These are phyloP conservation scores for Corythaixoides concolor DNA, from an alignment of 2,113 vertebrate species.

Conservation along the genomic window DNA sequence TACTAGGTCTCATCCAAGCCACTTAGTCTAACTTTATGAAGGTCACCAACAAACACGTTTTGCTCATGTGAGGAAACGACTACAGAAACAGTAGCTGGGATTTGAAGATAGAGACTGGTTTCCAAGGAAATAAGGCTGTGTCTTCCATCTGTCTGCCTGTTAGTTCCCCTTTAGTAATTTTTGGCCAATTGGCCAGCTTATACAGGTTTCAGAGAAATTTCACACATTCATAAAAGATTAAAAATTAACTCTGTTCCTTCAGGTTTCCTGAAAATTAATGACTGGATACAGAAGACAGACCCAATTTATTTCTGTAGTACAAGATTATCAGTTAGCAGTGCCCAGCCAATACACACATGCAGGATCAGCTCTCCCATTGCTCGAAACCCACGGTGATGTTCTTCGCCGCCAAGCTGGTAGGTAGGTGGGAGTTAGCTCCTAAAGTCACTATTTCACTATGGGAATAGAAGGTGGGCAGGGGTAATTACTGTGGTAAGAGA, in stretches of 20 bases:
- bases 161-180: background rate
- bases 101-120: background rate
- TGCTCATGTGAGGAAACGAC: background rate
- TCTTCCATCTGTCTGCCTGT: background rate
- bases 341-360: rapidly evolving
- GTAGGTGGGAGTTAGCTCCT: background rate
- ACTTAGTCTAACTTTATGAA: background rate
- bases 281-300: background rate
- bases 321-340: background rate
- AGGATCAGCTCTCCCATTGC: rapidly evolving
- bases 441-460: background rate
- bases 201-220: conserved; percentile 1
- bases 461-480: background rate
- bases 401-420: background rate
- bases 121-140: background rate
- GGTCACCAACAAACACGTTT: background rate
- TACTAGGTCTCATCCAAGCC: background rate
- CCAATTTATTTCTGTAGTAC: background rate
- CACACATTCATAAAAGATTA: background rate
- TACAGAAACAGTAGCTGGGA: background rate
- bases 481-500: background rate
- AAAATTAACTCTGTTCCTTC: background rate
- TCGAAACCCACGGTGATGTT: rapidly evolving
- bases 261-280: background rate
- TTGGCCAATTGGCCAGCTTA: background rate